A percentile compares a stretch with the other conserved stretches of the same genome.
Evolutionary conservation across 2,888 invertebrate species (phyloP).

Genomic region (Epiperipatus broadwayi): DNA sequence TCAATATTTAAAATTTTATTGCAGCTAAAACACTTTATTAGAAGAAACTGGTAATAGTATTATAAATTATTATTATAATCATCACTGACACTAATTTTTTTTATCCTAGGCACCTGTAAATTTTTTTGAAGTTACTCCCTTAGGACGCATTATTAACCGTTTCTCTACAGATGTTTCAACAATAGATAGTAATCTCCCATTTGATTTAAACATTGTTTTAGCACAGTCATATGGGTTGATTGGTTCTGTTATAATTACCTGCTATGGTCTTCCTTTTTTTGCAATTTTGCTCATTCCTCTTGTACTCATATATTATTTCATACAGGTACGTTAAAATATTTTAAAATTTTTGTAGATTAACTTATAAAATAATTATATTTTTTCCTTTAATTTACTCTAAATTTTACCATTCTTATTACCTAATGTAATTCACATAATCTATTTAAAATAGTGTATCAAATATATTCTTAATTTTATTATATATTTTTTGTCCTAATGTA

Average conservation of each 20-base stretch:
- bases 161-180: conserved; percentile 90
- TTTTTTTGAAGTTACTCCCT: conserved; percentile 77
- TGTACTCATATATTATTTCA: conserved; percentile 58
- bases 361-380: no score
- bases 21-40: no score
- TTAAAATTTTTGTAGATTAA: background rate
- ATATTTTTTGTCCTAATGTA: no score
- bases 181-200: conserved; percentile 82
- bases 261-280: conserved; percentile 84
- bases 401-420: background rate
- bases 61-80: no score
- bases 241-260: conserved; percentile 52
- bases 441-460: no score
- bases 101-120: no score
- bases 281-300: conserved; percentile 58
- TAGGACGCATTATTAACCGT: conserved; percentile 78
- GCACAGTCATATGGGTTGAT: conserved; percentile 63
- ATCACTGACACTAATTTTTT: no score
- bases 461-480: no score
- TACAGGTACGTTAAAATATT: conserved; percentile 35
- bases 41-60: no score
- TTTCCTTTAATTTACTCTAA: background rate
- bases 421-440: no score
- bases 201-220: conserved; percentile 73
- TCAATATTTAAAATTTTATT: no score